Conservation (phyloP, 2,888 invertebrate genomes). For the Laothoe populi region DNA sequence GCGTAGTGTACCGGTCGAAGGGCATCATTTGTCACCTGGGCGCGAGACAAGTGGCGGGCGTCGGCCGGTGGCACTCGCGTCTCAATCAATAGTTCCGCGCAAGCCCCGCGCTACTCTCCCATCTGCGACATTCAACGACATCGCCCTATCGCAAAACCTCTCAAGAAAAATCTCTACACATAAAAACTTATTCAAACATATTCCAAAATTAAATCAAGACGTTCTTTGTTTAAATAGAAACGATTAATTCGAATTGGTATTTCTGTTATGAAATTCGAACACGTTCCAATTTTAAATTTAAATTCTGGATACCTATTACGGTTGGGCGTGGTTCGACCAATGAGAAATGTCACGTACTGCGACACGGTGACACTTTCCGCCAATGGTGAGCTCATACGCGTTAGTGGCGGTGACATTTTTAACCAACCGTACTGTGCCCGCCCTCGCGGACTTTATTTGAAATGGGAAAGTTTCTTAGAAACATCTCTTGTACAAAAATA, state of each 20-base stretch:
- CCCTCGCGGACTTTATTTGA: constrained; percentile 49
- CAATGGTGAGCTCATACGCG: constrained; percentile 60
- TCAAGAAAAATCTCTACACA: constrained; percentile 27
- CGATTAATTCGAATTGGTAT: not conserved
- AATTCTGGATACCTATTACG: constrained; percentile 36
- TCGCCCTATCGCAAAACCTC: constrained; percentile 37
- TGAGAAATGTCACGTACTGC: constrained; percentile 73
- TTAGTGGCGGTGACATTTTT: constrained; percentile 73
- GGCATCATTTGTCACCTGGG: constrained; percentile 56
- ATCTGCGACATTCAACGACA: constrained; percentile 47
- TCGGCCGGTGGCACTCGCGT: constrained; percentile 48
- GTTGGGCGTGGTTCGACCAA: constrained; percentile 71
- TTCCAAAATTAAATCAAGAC: constrained; percentile 37
- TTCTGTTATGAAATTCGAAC: not conserved
- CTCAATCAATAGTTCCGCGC: constrained; percentile 75
- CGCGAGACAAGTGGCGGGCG: constrained; percentile 55
- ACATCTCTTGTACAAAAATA: not conserved
- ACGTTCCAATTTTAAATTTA: constrained; percentile 31
- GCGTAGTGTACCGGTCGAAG: constrained; percentile 32
- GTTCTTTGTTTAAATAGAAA: not conserved
- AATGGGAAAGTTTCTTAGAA: constrained; percentile 15
- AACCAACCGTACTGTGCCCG: constrained; percentile 62
- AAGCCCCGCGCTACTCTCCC: constrained; percentile 52
- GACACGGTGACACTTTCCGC: constrained; percentile 79
- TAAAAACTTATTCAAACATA: not conserved